Percentiles rank a stretch among this genome's conserved stretches.
These are phyloP conservation scores for Capitulum mitella DNA, from an alignment of 2,888 invertebrate genomes.

Conservation along the genomic window DNA sequence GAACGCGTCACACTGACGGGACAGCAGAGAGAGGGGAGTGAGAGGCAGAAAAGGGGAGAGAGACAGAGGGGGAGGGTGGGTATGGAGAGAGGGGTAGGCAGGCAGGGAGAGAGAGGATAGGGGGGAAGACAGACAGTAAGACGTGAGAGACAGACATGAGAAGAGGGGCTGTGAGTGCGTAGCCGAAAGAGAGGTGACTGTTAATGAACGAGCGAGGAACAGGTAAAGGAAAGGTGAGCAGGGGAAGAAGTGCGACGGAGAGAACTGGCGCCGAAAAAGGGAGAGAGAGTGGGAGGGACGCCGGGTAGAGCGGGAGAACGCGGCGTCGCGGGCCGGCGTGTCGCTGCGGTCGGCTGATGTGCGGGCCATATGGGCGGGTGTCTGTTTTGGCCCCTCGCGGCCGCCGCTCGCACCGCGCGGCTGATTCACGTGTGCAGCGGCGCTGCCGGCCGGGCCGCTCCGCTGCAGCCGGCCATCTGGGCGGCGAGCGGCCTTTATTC, in stretches of 20 bases:
- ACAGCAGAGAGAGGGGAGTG: constrained; percentile 29
- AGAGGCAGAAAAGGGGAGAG: constrained; percentile 30
- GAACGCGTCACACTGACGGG: neutral
- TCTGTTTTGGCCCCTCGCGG: too few species aligned
- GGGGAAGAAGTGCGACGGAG: too few species aligned
- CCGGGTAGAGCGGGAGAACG: neutral
- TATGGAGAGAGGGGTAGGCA: constrained; percentile 43
- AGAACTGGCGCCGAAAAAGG: too few species aligned
- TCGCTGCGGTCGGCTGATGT: neutral
- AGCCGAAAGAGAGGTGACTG: too few species aligned
- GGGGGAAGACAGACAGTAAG: too few species aligned
- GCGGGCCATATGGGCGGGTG: neutral
- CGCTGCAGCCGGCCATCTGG: neutral
- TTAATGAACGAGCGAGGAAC: too few species aligned
- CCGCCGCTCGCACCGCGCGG: neutral
- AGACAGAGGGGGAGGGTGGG: constrained; percentile 35
- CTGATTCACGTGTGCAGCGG: neutral
- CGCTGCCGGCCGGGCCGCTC: too few species aligned
- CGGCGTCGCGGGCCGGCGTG: neutral
- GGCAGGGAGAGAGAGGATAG: constrained; percentile 42
- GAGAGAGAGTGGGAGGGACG: constrained; percentile 34
- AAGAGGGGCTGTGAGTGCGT: too few species aligned
- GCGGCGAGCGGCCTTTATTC: too few species aligned
- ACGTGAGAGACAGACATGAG: too few species aligned
- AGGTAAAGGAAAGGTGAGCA: too few species aligned